Evolutionary conservation across 2,113 vertebrate genomes (phyloP).

Genomic region (Pelecanus crispus): DNA sequence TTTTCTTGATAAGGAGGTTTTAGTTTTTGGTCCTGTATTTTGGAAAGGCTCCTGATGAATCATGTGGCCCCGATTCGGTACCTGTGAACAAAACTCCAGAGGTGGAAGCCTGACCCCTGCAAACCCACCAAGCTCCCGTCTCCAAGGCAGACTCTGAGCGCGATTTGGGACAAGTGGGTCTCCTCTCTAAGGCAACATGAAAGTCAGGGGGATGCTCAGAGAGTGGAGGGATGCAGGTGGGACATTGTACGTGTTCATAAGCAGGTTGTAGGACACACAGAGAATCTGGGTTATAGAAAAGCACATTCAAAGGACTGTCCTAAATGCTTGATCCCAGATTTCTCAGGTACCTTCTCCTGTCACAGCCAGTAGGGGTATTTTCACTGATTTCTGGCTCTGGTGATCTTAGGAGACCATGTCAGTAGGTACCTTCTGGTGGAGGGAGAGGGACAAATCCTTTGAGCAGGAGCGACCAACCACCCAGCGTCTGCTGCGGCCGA

Average conservation of each 20-base stretch:
- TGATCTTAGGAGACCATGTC: neutral
- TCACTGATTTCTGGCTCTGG: neutral
- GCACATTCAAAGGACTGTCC: neutral
- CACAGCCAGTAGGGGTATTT: neutral
- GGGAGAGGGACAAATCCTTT: neutral
- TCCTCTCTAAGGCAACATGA: neutral
- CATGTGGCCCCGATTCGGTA: accelerated
- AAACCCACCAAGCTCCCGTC: neutral
- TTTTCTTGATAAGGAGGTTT: neutral
- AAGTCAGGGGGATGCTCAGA: neutral
- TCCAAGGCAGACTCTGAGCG: neutral
- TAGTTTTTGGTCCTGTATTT: neutral
- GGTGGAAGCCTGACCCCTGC: neutral
- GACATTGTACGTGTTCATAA: accelerated
- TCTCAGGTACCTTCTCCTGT: neutral
- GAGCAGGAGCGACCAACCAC: neutral
- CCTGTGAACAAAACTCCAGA: neutral
- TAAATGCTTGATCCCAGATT: neutral
- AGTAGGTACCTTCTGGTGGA: neutral
- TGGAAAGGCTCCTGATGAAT: neutral
- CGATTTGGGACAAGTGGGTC: accelerated
- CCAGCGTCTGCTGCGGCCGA: accelerated
- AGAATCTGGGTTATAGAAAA: neutral
- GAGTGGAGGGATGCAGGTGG: neutral
- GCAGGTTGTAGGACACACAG: neutral